These are phyloP conservation scores for Chrysogorgia sp. DNA, from an alignment of 92 coral and sea anemone genomes.

Conservation along the genomic window DNA sequence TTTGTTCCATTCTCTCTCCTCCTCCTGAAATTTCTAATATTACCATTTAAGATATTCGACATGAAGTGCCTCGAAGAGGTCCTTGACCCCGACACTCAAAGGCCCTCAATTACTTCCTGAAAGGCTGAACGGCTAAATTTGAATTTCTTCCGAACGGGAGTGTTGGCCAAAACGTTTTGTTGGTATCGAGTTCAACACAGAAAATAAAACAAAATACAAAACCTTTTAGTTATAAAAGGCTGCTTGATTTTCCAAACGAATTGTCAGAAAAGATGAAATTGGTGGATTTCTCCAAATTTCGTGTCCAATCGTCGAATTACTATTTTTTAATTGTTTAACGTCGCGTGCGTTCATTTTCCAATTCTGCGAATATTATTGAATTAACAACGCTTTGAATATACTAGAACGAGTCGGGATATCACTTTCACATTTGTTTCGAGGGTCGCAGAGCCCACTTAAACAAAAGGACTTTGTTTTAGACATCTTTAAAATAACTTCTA, in stretches of 20 bases:
- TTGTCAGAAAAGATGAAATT: too few species aligned
- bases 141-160: neutral
- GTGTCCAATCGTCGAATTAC: too few species aligned
- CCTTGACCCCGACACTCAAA: conserved; percentile 15
- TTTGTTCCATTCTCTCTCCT: neutral
- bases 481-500: neutral
- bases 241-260: too few species aligned
- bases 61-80: conserved; percentile 5
- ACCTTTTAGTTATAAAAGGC: too few species aligned
- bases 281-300: too few species aligned
- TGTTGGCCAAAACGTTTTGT: too few species aligned
- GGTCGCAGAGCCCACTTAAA: neutral
- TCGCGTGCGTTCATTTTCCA: too few species aligned
- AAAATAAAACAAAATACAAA: too few species aligned
- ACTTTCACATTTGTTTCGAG: neutral
- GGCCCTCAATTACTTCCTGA: neutral
- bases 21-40: conserved; percentile 13
- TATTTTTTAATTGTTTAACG: too few species aligned
- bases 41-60: conserved; percentile 10
- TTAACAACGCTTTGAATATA: too few species aligned
- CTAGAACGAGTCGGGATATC: neutral
- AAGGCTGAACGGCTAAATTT: neutral
- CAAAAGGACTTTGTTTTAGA: neutral
- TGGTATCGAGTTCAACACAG: too few species aligned
- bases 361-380: too few species aligned